Evolutionary conservation across 1,140 invertebrate genomes (phyloP), one percentile per base, ranked within the genome.

Genomic region (Protaetia brevitarsis): DNA sequence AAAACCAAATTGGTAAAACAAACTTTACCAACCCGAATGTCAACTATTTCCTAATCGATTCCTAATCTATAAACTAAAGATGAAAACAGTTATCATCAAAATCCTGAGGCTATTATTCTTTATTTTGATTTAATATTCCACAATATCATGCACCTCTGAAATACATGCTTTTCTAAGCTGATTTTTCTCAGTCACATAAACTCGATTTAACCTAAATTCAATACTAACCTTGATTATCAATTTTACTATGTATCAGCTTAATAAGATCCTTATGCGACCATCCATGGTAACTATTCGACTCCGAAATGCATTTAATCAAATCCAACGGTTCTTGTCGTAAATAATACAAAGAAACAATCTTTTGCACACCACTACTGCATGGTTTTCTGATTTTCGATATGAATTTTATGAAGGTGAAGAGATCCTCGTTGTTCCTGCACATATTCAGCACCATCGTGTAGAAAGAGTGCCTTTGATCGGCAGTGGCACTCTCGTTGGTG

Each of bases 241-340:
- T 31, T 72, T 82, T 82, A 1, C 80, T 73, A 78, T 89, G 88
- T 13, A 81, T 77, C 3, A 89, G 76, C 71, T 86, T 86, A 1
- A 90, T 77, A n/a, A 89, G 76, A 74, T 90, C 88, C 67, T 84
- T 85, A 73, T 90, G 88, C 1, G 82, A 82, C 86, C 87, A 89
- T 1, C 82, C 82, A 68, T 87, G 81, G 68, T 83, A 80, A 13
- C 83, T 79, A 64, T 79, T 82, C 56, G 79, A 84, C 72, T 82
- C 82, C 2, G 83, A 85, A 0, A 87, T 79, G 62, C 81, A 81
- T 68, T 82, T 78, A 3, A 85, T 84, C 10, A 89, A 76, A 62
- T 82, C 80, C 37, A 79, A 71, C 2, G 86, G 80, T 34, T 80
- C 72, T 66, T 83, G 81, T 1, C 76, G 79, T 29, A 80, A 75